Evolutionary conservation across 2,113 vertebrate species (phyloP).

Genomic region (Pygoscelis antarcticus): DNA sequence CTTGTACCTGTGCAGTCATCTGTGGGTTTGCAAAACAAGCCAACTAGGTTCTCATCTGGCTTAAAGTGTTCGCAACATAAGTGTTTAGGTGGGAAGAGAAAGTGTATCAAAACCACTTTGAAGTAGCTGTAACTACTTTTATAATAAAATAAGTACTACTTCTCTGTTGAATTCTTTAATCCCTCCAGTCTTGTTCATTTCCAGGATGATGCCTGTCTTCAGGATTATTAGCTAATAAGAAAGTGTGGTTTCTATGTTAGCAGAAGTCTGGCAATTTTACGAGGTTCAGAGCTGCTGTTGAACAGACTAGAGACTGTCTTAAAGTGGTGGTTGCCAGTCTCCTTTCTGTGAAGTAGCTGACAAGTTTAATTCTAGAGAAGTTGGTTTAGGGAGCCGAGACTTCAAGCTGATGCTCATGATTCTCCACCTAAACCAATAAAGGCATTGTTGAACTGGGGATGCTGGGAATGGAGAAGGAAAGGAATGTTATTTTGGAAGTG

Average conservation of each 20-base stretch:
- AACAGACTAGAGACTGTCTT: background rate
- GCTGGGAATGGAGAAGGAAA: background rate
- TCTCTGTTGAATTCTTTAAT: background rate
- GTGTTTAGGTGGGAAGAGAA: background rate
- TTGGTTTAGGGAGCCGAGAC: background rate
- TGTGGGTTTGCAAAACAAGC: background rate
- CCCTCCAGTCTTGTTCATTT: background rate
- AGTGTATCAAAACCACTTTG: background rate
- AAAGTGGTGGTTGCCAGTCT: background rate
- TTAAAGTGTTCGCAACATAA: background rate
- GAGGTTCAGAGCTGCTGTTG: background rate
- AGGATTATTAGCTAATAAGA: background rate
- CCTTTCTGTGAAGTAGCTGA: background rate
- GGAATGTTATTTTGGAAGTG: background rate
- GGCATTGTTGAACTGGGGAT: background rate
- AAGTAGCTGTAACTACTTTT: background rate
- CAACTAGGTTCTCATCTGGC: background rate
- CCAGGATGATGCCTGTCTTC: background rate
- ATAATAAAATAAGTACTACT: background rate
- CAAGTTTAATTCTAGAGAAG: background rate
- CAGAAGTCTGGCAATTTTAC: background rate
- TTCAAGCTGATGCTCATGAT: background rate
- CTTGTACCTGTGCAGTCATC: background rate
- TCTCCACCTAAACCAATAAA: background rate
- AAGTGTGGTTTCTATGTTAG: background rate